Conservation (phyloP, 2,797 vertebrate genomes). For the Mormyrus proboscirostris region DNA sequence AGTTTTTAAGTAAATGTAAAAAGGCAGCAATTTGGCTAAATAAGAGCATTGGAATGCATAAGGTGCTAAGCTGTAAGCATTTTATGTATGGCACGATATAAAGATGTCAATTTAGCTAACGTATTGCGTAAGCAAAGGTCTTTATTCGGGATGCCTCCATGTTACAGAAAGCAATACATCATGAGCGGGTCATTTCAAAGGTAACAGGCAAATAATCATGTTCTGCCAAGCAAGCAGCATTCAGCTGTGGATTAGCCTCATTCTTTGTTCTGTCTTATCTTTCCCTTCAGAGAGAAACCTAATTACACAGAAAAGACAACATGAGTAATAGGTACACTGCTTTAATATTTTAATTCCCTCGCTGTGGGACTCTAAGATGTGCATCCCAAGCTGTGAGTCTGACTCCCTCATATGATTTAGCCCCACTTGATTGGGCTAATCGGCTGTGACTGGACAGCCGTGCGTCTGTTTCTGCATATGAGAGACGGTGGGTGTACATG, state of each 20-base stretch:
- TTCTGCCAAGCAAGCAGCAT: not conserved
- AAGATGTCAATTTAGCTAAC: slow-evolving; percentile 2
- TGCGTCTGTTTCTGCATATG: not conserved
- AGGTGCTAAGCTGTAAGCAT: not conserved
- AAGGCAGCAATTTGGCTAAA: not conserved
- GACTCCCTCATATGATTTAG: not conserved
- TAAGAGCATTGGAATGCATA: not conserved
- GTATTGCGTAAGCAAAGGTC: not conserved
- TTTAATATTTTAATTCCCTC: slow-evolving; percentile 7
- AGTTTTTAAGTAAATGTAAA: not conserved
- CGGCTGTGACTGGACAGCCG: not conserved
- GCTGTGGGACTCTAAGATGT: not conserved
- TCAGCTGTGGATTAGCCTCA: not conserved
- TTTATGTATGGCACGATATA: not conserved
- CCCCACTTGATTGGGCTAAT: not conserved
- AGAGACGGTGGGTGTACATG: not conserved
- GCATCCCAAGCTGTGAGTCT: not conserved
- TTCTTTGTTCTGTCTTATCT: slow-evolving; percentile 9
- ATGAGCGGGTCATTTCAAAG: slow-evolving; percentile 1
- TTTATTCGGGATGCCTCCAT: not conserved
- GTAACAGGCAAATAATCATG: not conserved
- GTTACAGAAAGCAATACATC: slow-evolving; percentile 9
- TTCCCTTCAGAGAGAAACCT: slow-evolving; percentile 2
- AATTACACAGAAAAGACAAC: slow-evolving; percentile 10
- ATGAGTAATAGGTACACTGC: not conserved